Conservation (phyloP, 2,113 vertebrate species). For the Erpornis zantholeuca region DNA sequence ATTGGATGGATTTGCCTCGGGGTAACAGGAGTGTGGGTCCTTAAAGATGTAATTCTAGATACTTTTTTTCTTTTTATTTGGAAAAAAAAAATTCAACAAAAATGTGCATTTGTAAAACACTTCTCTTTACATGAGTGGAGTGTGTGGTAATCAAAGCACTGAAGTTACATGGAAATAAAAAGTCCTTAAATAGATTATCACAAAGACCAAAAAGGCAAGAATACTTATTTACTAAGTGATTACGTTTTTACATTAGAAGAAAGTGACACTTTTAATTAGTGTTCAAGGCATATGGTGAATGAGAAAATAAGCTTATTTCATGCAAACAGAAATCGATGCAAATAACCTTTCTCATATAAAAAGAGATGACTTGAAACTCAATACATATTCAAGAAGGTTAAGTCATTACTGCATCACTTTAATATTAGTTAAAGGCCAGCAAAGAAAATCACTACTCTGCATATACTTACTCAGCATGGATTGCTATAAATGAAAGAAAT, state of each 20-base stretch:
- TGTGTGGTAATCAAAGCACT: conserved; percentile 45
- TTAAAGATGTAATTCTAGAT: conserved; percentile 63
- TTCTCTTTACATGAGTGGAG: background rate
- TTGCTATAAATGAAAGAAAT: background rate
- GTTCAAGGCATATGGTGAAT: conserved; percentile 77
- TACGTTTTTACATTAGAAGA: conserved; percentile 76
- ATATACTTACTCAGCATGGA: conserved; percentile 29
- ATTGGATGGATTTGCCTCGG: conserved; percentile 83
- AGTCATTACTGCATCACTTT: conserved; percentile 65
- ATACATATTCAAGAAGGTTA: conserved; percentile 76
- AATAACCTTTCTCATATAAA: conserved; percentile 75
- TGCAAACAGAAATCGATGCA: conserved; percentile 76
- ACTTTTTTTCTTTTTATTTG: background rate
- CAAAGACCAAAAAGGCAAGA: conserved; percentile 64
- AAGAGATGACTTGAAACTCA: conserved; percentile 76
- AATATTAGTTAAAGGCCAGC: conserved; percentile 59
- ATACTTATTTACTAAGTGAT: conserved; percentile 76
- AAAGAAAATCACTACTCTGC: conserved; percentile 47
- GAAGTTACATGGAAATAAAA: conserved; percentile 65
- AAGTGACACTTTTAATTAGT: conserved; percentile 80
- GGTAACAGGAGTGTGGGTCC: conserved; percentile 71
- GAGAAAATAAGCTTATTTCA: conserved; percentile 79
- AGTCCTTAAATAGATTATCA: conserved; percentile 70
- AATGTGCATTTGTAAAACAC: background rate
- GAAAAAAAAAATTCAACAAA: background rate